Evolutionary conservation across 1,140 invertebrate species (phyloP).

Genomic region (Nasonia giraulti): DNA sequence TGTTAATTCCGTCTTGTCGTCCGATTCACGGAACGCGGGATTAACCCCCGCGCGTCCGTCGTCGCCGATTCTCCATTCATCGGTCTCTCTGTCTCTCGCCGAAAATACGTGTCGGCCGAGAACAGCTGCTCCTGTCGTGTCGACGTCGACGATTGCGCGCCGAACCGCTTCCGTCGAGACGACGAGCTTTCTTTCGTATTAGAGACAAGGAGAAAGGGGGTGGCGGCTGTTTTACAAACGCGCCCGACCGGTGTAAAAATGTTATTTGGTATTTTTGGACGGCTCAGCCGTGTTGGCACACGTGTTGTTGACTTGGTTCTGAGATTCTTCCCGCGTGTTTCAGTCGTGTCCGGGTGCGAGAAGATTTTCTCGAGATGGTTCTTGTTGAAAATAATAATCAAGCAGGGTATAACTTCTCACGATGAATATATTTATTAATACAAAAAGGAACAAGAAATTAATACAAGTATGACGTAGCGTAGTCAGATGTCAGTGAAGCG

Average conservation of each 20-base stretch:
- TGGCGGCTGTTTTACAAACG: conserved; percentile 3
- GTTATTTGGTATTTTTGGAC: neutral
- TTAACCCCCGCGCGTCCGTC: conserved; percentile 31
- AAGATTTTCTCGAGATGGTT: too few relatives aligned
- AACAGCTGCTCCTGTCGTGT: conserved; percentile 70
- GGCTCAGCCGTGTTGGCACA: neutral
- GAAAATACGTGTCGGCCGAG: conserved; percentile 45
- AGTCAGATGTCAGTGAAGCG: too few relatives aligned
- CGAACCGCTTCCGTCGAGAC: conserved; percentile 14
- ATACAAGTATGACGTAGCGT: too few relatives aligned
- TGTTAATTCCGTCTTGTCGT: neutral
- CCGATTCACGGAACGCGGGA: conserved; percentile 2
- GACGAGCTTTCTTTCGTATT: conserved; percentile 31
- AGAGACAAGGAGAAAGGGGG: neutral
- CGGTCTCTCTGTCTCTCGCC: conserved; percentile 52
- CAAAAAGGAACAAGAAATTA: too few relatives aligned
- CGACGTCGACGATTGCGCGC: conserved; percentile 51
- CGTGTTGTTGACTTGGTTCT: neutral
- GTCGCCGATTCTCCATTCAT: conserved; percentile 50
- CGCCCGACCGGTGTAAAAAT: neutral
- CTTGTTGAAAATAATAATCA: too few relatives aligned
- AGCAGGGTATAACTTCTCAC: too few relatives aligned
- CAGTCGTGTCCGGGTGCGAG: neutral
- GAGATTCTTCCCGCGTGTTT: neutral
- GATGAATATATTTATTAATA: too few relatives aligned